phyloP scores from a whole-genome alignment of 2,113 vertebrate species.

The Candoia aspera region DNA sequence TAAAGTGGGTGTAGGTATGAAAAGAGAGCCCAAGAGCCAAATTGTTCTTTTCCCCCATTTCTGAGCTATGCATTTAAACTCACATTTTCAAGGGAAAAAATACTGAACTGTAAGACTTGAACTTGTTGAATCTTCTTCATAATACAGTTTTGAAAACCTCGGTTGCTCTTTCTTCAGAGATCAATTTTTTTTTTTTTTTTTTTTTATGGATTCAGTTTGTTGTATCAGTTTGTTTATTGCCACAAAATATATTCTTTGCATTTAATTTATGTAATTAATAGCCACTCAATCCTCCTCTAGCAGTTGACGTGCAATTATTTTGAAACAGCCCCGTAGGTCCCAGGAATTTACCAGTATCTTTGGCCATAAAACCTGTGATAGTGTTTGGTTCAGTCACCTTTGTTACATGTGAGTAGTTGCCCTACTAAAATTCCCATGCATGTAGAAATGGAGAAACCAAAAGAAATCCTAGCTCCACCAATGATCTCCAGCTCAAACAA shows the following conservation, averaged over 20 bases:
- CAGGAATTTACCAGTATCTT: not conserved
- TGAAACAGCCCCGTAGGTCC: conserved; percentile 14
- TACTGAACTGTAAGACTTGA: conserved; percentile 44
- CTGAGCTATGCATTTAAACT: conserved; percentile 57
- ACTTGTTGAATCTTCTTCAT: conserved; percentile 51
- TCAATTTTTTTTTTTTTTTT: conserved; percentile 50
- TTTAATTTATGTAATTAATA: conserved; percentile 57
- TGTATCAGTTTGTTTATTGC: conserved; percentile 45
- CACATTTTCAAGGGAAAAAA: conserved; percentile 58
- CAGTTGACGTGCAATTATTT: conserved; percentile 32
- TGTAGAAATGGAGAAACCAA: not conserved
- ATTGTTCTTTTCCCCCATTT: conserved; percentile 62
- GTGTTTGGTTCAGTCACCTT: not conserved
- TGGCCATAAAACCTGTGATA: not conserved
- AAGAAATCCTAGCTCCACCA: not conserved
- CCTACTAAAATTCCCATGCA: not conserved
- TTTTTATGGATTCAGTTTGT: conserved; percentile 58
- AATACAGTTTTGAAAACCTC: conserved; percentile 46
- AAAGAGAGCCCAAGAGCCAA: conserved; percentile 60
- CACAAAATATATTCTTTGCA: conserved; percentile 46
- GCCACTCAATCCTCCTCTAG: conserved; percentile 46
- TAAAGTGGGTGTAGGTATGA: conserved; percentile 49
- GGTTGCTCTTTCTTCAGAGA: conserved; percentile 50
- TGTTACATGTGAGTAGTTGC: not conserved
- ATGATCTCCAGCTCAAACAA: not conserved